Evolutionary conservation across 2,113 vertebrate species (phyloP).

Genomic region (Apus apus): DNA sequence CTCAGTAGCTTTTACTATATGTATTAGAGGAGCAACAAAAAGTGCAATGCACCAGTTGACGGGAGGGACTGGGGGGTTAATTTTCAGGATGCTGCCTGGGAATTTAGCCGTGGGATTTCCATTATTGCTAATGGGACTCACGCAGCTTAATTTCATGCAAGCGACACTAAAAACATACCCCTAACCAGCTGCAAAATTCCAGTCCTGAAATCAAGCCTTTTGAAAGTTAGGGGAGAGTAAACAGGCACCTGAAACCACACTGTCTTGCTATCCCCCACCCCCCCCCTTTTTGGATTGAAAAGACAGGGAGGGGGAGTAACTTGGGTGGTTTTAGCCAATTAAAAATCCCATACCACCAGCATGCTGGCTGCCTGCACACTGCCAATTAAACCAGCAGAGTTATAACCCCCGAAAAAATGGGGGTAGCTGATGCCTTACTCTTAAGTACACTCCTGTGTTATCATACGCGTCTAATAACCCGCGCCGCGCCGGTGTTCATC

Average conservation of each 20-base stretch:
- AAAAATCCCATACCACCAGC: neutral
- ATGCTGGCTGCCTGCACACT: neutral
- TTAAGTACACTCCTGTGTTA: neutral
- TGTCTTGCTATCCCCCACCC: neutral
- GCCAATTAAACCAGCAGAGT: constrained; percentile 17
- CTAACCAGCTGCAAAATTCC: constrained; percentile 46
- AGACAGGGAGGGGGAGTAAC: neutral
- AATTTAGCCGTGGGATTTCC: constrained; percentile 66
- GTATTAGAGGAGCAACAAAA: neutral
- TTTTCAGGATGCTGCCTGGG: constrained; percentile 63
- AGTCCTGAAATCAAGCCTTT: constrained; percentile 60
- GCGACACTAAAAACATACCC: constrained; percentile 44
- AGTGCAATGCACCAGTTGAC: neutral
- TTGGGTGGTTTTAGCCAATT: neutral
- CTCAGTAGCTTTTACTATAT: neutral
- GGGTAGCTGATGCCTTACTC: constrained; percentile 36
- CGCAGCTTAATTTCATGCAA: constrained; percentile 53
- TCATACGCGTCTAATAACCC: constrained; percentile 20
- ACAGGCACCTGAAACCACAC: constrained; percentile 36
- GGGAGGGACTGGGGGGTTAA: constrained; percentile 64
- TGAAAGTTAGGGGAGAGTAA: constrained; percentile 47
- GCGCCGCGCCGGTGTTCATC: constrained; percentile 8
- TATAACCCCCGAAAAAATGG: constrained; percentile 40
- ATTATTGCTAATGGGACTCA: constrained; percentile 64
- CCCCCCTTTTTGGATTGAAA: neutral